A percentile compares a stretch with the other conserved stretches of the same genome.
These are phyloP conservation scores for Eustalomyia histrio DNA, from an alignment of 2,888 invertebrate genomes.

Conservation along the genomic window DNA sequence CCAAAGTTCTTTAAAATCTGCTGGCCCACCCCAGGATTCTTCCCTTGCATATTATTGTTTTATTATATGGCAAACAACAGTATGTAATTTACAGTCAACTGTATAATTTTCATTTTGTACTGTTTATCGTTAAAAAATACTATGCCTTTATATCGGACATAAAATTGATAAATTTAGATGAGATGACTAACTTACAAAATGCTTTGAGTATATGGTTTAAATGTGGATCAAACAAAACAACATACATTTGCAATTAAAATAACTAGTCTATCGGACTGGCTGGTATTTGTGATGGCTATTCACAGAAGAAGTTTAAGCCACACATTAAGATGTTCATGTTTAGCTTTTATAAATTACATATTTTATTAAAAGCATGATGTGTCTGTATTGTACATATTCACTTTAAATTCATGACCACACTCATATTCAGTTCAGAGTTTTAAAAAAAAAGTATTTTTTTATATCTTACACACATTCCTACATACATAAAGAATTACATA, in stretches of 20 bases:
- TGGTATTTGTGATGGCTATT: background rate
- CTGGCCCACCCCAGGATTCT: too few relatives aligned
- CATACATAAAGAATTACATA: background rate
- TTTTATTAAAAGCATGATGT: conserved; percentile 1
- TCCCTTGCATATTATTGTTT: too few relatives aligned
- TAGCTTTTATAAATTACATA: background rate
- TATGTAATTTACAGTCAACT: too few relatives aligned
- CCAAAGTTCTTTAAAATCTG: too few relatives aligned
- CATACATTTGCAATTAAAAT: too few relatives aligned
- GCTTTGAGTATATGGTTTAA: too few relatives aligned
- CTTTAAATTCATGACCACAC: conserved; percentile 28
- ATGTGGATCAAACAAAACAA: background rate
- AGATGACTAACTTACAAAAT: too few relatives aligned
- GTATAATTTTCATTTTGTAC: too few relatives aligned
- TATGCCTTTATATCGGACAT: too few relatives aligned
- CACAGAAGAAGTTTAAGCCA: conserved; percentile 1
- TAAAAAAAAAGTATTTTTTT: background rate
- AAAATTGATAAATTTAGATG: too few relatives aligned
- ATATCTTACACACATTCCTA: background rate
- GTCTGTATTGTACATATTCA: background rate
- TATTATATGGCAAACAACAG: too few relatives aligned
- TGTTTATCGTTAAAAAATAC: too few relatives aligned
- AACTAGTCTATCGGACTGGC: background rate
- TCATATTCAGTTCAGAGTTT: conserved; percentile 5
- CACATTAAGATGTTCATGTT: background rate